Evolutionary conservation across 2,113 vertebrate species (phyloP), one percentile per base, ranked within the genome.

Genomic region (Brachyistius frenatus): DNA sequence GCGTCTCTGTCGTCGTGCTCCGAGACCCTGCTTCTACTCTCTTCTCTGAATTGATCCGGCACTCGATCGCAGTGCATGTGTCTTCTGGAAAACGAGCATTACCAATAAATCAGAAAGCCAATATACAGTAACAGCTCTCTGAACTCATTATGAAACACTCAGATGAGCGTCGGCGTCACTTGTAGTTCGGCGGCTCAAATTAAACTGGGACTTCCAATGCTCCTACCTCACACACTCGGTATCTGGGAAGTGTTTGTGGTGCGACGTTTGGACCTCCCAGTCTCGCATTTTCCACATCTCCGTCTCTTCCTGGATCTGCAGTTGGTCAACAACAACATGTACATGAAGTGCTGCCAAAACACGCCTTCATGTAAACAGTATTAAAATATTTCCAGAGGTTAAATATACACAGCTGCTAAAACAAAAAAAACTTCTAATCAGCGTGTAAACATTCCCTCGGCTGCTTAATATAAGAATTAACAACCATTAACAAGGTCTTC

Each of bases 221-320:
- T 64, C 63, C 14, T 68, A 92, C 89, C 92, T 91, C 61, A 33
- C 30, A 67, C 57, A 65, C 39, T 81, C 83, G 8, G 75, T 67
- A 3, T 75, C 76, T 2, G 91, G 89, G 32, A 93, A 89, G 75
- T 92, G 94, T 87, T 94, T 95, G 73, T 89, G 88, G 11, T 93
- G 89, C 69, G 93, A 91, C n/a, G 86, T 89, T 57, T 97, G 95
- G 57, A 93, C 94, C 90, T 99, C 96, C 92, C 96, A 94, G 89
- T 93, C 96, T 81, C 98, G 94, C 90, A 97, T 95, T 91, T 99
- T 99, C 98, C 98, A 99, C 98, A 99, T 99, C 85, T 99, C 98
- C 8, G 93, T 95, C 86, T 99, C 97, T 85, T 99, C 98, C 73
- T 98, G 97, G 92, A 99, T 97, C 98, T 99, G 88, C 54, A 57